Evolutionary conservation across 2,888 invertebrate genomes (phyloP).

Genomic region (Elegia similella): DNA sequence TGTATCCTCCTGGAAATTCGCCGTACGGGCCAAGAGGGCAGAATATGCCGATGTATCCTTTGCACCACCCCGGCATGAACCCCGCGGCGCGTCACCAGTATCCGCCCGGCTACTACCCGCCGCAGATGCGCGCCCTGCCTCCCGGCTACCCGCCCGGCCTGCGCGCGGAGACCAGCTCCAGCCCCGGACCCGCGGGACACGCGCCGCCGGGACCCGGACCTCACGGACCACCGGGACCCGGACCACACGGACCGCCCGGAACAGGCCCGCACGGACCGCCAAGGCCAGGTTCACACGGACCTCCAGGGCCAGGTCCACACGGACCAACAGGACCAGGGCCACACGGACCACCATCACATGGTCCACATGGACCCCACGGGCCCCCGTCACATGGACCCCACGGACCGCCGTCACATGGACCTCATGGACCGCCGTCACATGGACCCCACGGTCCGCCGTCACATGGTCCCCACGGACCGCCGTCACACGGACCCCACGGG

Average conservation of each 20-base stretch:
- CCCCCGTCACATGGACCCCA: constrained; percentile 17
- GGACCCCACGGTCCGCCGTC: constrained; percentile 17
- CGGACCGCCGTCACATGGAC: constrained; percentile 7
- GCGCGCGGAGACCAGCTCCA: constrained; percentile 27
- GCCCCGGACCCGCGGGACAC: constrained; percentile 16
- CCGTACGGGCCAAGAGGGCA: constrained; percentile 53
- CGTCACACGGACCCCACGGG: constrained; percentile 19
- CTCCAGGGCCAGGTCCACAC: constrained; percentile 14
- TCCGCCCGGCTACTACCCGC: constrained; percentile 43
- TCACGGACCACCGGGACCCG: constrained; percentile 9
- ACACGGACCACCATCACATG: not conserved
- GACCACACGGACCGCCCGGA: constrained; percentile 26
- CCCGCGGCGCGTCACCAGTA: constrained; percentile 37
- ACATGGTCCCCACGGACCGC: constrained; percentile 17
- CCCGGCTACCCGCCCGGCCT: constrained; percentile 37
- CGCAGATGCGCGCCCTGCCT: constrained; percentile 47
- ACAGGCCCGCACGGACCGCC: constrained; percentile 19
- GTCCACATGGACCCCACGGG: constrained; percentile 13
- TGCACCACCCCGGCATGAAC: constrained; percentile 32
- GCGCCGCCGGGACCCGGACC: constrained; percentile 18
- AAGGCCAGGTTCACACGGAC: constrained; percentile 18
- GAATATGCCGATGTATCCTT: constrained; percentile 46
- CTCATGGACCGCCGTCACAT: constrained; percentile 27
- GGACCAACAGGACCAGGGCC: constrained; percentile 20
- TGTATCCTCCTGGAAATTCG: constrained; percentile 54